Base-by-base conservation (phyloP, 2,797 vertebrate genomes). In the Paedocypris micromegethes region DNA sequence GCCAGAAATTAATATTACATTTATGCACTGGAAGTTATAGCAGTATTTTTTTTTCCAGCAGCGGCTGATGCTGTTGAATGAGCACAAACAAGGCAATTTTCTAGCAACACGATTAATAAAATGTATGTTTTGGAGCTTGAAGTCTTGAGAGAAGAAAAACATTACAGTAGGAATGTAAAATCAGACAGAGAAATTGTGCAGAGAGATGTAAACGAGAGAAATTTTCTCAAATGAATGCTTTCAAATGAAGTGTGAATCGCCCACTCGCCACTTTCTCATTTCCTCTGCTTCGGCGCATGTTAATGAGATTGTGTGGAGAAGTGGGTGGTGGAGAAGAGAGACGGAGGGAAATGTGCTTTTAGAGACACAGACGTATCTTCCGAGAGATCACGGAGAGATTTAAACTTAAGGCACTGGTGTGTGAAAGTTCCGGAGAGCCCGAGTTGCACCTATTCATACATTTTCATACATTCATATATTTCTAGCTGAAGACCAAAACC, bases 281-380 rank as follows among this genome's bases (percentile, higher is more conserved):
- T 86, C 79, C 82, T 80, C 74, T 64, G 47, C 53, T 63, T 72
- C 62, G 7, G 38, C 5, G 70, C 58, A 69, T 70, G 58, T 48
- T 75, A 61, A 70, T 60, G 69, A 72, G 73, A 60, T 51, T 52
- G 67, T 9, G 43, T 6, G 67, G 23, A 23, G 23, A 23, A 64
- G 52, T 52, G 46, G 4, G 39, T 45, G 9, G 67, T 23, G 56
- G 7, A 50, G 47, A 3, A 1, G 7, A 9, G 9, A 39, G 47
- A 40, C 40, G 50, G 62, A 50, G 63, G 57, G 62, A 7, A 63
- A 70, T 61, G 64, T 59, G 47, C 63, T 74, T 66, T 47, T 23
- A 66, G 63, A 52, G 72, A 78, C 59, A 50, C 65, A 53, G 74
- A 67, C 59, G 51, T 68, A 45, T 23, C 23, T 23, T 66, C 69